Evolutionary conservation across 2,888 invertebrate genomes (phyloP), one percentile per base, ranked within the genome.

Genomic region (Mycalesis mineus): DNA sequence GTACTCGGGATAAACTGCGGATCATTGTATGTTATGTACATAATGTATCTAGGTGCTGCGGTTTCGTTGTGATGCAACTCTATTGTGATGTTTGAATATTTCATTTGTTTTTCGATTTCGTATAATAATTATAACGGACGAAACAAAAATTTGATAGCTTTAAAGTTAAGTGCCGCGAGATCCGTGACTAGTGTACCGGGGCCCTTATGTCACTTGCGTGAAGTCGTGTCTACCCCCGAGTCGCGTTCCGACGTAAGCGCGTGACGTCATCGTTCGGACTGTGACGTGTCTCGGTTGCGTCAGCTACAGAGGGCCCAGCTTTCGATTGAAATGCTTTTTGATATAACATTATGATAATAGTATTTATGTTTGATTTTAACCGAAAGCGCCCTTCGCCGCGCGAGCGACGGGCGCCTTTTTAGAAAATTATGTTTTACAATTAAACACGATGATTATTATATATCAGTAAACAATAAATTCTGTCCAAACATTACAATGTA

Each of bases 331-430:
- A 63, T 73, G 84, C 83, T 82, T 84, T 49, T 82, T 80, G 68
- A 69, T 77, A 80, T 87, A 88, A 88, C 87, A 87, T n/a, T n/a
- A n/a, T n/a, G n/a, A n/a, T n/a, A n/a, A n/a, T 88, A 87, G 84
- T 87, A 81, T 85, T 87, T 88, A 88, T 85, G 88, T 87, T 88
- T 86, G 71, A 77, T 83, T 83, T 81, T 80, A 83, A 84, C 80
- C 78, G 65, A 58, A 47, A 51, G 58, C 51, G 51, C 44, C 58
- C 59, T 22, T 36, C 44, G 37, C 41, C 33, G 37, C 56, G 15
- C 13, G 0, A 2, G 17, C 11, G 41, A 17, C 41, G 17, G 54
- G 22, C 41, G 39, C 53, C 52, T 13, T 36, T 40, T 51, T 41
- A 53, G 69, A 64, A 72, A 71, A 70, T 69, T 62, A 68, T 65